phyloP scores from a whole-genome alignment of 1,140 invertebrate species.

The Lutraria rhynchaena region DNA sequence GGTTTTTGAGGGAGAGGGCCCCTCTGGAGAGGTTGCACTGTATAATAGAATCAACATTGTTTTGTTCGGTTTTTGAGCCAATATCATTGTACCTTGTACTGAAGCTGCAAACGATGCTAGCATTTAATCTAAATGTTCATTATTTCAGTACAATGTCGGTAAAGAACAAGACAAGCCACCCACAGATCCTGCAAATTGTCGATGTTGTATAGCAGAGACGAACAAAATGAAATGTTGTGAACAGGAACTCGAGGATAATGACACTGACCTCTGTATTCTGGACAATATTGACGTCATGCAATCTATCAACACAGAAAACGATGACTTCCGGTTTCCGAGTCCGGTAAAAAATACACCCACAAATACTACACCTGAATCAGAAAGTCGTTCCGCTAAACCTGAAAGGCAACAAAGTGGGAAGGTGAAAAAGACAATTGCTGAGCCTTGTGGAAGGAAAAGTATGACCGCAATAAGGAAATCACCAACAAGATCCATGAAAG shows the following conservation, averaged over 20 bases:
- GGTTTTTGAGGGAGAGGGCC: too few relatives aligned
- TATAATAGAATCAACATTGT: too few relatives aligned
- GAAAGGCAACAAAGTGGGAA: background rate
- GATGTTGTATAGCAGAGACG: slow-evolving; percentile 37
- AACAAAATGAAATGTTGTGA: background rate
- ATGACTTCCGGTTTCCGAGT: slow-evolving; percentile 35
- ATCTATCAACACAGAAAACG: background rate
- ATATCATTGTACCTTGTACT: too few relatives aligned
- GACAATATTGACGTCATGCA: slow-evolving; percentile 34
- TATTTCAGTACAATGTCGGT: slow-evolving; percentile 30
- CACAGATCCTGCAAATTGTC: background rate
- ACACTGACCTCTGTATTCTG: slow-evolving; percentile 10
- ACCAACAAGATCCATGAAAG: background rate
- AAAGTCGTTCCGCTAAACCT: background rate
- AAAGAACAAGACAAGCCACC: background rate
- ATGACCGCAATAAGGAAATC: background rate
- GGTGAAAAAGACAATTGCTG: background rate
- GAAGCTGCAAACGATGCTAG: too few relatives aligned
- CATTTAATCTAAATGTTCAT: background rate
- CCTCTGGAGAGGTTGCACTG: too few relatives aligned
- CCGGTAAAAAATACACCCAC: slow-evolving; percentile 6
- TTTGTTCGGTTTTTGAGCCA: too few relatives aligned
- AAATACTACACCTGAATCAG: background rate
- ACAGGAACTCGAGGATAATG: background rate
- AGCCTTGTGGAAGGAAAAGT: background rate